phyloP scores from a whole-genome alignment of 2,888 invertebrate genomes.

The Andrena dorsata region DNA sequence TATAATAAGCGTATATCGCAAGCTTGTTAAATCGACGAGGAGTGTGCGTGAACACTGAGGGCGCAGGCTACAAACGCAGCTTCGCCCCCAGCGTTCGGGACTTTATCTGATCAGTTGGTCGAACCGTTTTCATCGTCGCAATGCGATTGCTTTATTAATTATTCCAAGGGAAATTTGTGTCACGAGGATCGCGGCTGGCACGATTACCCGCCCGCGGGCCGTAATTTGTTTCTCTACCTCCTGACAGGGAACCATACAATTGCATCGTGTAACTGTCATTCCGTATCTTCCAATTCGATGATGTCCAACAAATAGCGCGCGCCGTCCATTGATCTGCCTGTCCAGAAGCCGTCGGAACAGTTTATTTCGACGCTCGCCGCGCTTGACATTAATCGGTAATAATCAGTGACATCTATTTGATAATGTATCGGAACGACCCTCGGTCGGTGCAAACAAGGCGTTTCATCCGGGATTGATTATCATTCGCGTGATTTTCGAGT shows the following conservation, averaged over 20 bases:
- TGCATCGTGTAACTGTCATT: slow-evolving; percentile 28
- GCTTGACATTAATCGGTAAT: slow-evolving; percentile 60
- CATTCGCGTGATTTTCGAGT: neutral
- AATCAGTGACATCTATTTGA: slow-evolving; percentile 42
- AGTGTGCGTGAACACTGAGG: neutral
- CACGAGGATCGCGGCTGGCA: neutral
- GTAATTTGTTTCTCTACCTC: slow-evolving; percentile 42
- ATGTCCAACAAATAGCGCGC: slow-evolving; percentile 30
- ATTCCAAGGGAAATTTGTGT: slow-evolving; percentile 29
- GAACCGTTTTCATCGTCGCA: slow-evolving; percentile 17
- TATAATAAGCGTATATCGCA: too few species aligned
- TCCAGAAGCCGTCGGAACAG: slow-evolving; percentile 24
- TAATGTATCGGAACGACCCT: slow-evolving; percentile 48
- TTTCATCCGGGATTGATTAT: neutral
- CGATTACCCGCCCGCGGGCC: neutral
- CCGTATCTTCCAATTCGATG: slow-evolving; percentile 20
- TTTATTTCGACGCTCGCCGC: slow-evolving; percentile 37
- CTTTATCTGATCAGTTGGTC: neutral
- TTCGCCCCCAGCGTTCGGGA: neutral
- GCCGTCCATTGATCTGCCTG: slow-evolving; percentile 29
- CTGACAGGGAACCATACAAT: slow-evolving; percentile 22
- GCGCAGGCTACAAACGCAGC: neutral
- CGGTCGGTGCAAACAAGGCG: neutral
- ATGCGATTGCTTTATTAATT: slow-evolving; percentile 34
- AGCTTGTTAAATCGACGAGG: neutral